Conservation (phyloP, 1,140 invertebrate genomes). For the Drosophila biarmipes region DNA sequence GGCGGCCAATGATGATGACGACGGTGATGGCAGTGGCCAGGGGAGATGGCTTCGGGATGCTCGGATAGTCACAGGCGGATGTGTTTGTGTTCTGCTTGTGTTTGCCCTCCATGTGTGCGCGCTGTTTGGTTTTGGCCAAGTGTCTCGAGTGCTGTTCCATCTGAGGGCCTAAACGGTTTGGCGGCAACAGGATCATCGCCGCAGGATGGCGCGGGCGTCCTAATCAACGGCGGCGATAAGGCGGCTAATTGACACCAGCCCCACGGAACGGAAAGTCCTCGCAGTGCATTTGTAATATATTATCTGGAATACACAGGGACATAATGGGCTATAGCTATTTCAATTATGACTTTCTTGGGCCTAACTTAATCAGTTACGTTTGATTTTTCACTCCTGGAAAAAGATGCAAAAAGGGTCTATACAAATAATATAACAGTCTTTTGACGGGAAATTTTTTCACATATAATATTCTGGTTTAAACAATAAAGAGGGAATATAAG, state of each 20-base stretch:
- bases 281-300: neutral
- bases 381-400: too few species aligned
- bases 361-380: too few species aligned
- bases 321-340: neutral
- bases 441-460: too few species aligned
- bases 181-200: conserved; percentile 20
- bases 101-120: conserved; percentile 49
- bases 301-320: neutral
- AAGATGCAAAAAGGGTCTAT: too few species aligned
- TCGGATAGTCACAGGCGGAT: conserved; percentile 3
- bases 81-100: conserved; percentile 57
- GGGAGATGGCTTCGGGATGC: conserved; percentile 6
- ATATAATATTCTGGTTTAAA: too few species aligned
- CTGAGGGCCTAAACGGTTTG: conserved; percentile 24
- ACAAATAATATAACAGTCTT: too few species aligned
- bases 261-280: neutral
- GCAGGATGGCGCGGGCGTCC: conserved; percentile 8
- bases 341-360: too few species aligned
- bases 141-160: conserved; percentile 22
- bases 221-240: conserved; percentile 12
- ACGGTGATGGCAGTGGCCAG: conserved; percentile 11
- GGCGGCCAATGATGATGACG: conserved; percentile 12
- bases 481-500: too few species aligned
- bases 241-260: conserved; percentile 8
- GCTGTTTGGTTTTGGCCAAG: conserved; percentile 9